Percentiles rank a stretch among this genome's conserved stretches.
Evolutionary conservation across 2,797 vertebrate genomes (phyloP).

Genomic region (Paramormyrops hopkinsi): DNA sequence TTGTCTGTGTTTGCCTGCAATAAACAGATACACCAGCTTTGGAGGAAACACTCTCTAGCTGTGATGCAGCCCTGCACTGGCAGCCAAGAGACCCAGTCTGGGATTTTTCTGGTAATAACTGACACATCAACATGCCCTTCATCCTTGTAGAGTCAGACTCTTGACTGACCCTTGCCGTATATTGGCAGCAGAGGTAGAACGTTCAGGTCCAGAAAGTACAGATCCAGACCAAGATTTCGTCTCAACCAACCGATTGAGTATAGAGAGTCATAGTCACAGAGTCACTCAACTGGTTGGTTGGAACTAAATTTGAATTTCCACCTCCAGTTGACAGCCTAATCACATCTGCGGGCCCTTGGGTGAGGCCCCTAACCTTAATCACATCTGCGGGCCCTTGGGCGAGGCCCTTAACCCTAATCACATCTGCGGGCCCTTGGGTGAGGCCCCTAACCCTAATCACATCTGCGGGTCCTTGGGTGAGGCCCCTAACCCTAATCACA

Average conservation of each 20-base stretch:
- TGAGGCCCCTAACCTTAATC: not conserved
- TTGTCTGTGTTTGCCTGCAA: not conserved
- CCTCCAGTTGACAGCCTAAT: not conserved
- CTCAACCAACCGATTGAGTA: not conserved
- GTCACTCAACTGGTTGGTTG: not conserved
- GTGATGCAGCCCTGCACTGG: conserved; percentile 27
- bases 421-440: not conserved
- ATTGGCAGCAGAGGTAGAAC: not conserved
- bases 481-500: not conserved
- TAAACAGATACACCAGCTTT: conserved; percentile 19
- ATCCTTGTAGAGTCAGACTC: not conserved
- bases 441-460: not conserved
- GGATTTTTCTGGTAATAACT: conserved; percentile 37
- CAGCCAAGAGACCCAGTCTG: conserved; percentile 30
- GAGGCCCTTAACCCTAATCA: not conserved
- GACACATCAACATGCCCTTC: conserved; percentile 31
- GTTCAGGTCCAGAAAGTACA: not conserved
- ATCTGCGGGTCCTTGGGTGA: not conserved
- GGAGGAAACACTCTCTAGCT: conserved; percentile 23
- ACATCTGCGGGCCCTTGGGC: too few species aligned
- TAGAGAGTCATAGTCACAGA: not conserved
- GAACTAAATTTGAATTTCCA: not conserved
- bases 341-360: not conserved
- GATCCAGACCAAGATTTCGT: not conserved
- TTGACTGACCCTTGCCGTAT: not conserved